Evolutionary conservation across 2,797 vertebrate species (phyloP).

Genomic region (Paramormyrops hopkinsi): DNA sequence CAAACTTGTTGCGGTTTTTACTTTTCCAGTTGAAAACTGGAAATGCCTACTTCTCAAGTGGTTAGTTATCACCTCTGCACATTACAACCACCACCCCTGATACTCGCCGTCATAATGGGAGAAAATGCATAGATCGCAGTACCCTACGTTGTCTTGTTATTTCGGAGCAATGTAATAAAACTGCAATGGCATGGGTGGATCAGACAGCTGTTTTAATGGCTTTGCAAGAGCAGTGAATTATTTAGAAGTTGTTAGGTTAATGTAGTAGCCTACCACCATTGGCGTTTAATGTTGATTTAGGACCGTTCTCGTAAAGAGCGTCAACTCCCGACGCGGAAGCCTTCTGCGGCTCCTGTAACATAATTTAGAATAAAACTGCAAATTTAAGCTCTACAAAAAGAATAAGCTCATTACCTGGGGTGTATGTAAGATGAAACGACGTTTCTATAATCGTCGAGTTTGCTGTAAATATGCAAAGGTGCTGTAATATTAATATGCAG

Average conservation of each 20-base stretch:
- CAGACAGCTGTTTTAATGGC: not conserved
- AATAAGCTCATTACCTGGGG: not conserved
- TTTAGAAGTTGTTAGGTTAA: not conserved
- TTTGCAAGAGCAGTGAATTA: not conserved
- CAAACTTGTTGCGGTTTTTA: constrained; percentile 23
- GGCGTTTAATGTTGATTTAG: not conserved
- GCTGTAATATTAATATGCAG: not conserved
- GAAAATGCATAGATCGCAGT: not conserved
- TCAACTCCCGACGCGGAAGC: not conserved
- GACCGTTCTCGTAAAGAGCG: not conserved
- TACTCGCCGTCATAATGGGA: not conserved
- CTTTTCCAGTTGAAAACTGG: constrained; percentile 15
- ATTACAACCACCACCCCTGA: not conserved
- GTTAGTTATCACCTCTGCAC: not conserved
- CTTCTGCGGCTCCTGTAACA: not conserved
- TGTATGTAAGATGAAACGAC: not conserved
- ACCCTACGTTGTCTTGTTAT: not conserved
- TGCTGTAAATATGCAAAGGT: not conserved
- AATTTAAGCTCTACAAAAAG: not conserved
- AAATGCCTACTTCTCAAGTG: not conserved
- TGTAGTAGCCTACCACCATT: not conserved
- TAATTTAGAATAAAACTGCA: not conserved
- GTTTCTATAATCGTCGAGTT: not conserved
- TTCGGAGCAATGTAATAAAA: not conserved
- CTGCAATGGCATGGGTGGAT: not conserved